A percentile compares a stretch with the other conserved stretches of the same genome.
phyloP scores from a whole-genome alignment of 2,113 vertebrate genomes.

The Onychorhynchus coronatus region DNA sequence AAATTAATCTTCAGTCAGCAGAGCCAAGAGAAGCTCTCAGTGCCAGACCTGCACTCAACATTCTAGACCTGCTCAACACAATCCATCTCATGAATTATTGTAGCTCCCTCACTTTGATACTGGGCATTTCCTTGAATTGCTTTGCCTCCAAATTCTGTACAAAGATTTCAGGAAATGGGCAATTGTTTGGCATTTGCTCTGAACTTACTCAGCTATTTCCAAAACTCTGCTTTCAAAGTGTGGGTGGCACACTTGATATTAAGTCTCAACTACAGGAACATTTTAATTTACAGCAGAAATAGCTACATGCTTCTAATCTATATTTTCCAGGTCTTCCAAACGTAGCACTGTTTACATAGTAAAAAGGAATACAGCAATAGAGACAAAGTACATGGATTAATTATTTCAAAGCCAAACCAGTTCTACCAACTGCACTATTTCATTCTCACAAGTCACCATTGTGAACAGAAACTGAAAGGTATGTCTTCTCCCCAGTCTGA shows the following conservation, averaged over 20 bases:
- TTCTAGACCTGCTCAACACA: background rate
- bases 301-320: background rate
- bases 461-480: background rate
- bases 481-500: background rate
- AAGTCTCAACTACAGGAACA: background rate
- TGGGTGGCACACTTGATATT: background rate
- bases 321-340: background rate
- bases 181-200: background rate
- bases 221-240: background rate
- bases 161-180: background rate
- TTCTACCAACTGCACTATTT: background rate
- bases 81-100: background rate
- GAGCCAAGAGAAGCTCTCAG: background rate
- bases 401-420: background rate
- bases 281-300: background rate
- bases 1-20: background rate
- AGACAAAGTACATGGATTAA: background rate
- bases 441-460: background rate
- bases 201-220: background rate
- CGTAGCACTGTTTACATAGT: background rate
- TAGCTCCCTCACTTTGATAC: background rate
- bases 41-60: background rate
- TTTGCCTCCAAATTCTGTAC: background rate
- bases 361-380: background rate
- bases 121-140: background rate